phyloP scores from a whole-genome alignment of 2,113 vertebrate genomes.

The Tachysurus vachellii region DNA sequence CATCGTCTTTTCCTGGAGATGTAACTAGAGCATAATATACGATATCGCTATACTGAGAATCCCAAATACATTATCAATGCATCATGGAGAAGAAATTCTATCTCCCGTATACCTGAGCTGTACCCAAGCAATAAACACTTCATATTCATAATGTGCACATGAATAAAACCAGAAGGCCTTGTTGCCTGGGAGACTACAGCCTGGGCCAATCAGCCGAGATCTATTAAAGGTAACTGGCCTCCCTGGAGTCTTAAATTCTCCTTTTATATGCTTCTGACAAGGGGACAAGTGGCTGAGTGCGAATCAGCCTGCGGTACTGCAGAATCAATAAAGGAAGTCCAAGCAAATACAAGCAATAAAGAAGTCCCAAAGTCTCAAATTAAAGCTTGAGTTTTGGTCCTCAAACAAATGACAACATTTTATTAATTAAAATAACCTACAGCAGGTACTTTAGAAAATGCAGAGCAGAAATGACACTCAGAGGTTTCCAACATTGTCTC shows the following conservation, averaged over 20 bases:
- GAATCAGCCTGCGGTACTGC: slow-evolving; percentile 3
- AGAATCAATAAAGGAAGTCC: slow-evolving; percentile 38
- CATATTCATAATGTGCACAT: slow-evolving; percentile 27
- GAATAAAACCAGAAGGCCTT: slow-evolving; percentile 11
- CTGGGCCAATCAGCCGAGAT: not conserved
- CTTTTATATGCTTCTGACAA: slow-evolving; percentile 43
- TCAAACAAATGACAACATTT: not conserved
- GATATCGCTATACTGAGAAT: not conserved
- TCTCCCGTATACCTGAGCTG: not conserved
- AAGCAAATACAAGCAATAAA: slow-evolving; percentile 32
- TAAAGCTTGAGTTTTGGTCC: not conserved
- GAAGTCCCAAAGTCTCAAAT: not conserved
- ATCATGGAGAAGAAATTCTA: not conserved
- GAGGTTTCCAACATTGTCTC: not conserved
- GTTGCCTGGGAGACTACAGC: slow-evolving; percentile 29
- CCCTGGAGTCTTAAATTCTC: slow-evolving; percentile 40
- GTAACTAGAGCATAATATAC: not conserved
- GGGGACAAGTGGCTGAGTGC: slow-evolving; percentile 27
- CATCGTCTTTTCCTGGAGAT: not conserved
- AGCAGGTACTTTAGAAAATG: not conserved
- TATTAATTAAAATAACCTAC: not conserved
- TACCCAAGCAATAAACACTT: slow-evolving; percentile 16
- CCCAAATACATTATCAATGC: not conserved
- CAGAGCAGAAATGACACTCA: not conserved
- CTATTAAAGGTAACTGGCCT: slow-evolving; percentile 48